Percentiles rank a stretch among this genome's conserved stretches.
phyloP scores from a whole-genome alignment of 2,797 vertebrate genomes.

The Denticeps clupeoides region DNA sequence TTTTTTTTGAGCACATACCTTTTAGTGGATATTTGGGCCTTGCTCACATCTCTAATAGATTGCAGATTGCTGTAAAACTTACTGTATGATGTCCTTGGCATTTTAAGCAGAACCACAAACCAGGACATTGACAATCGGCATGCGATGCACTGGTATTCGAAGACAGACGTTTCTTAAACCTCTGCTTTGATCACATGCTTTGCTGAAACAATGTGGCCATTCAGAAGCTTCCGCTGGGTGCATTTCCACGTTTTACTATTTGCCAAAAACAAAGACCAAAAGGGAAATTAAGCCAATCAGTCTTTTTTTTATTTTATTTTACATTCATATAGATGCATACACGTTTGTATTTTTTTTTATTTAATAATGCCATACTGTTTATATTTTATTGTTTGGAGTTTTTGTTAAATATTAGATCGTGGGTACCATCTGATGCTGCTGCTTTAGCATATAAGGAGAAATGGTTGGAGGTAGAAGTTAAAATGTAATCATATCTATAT shows the following conservation, averaged over 20 bases:
- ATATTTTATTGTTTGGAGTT: neutral
- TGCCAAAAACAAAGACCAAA: neutral
- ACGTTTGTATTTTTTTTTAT: neutral
- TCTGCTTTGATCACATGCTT: neutral
- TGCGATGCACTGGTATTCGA: too few relatives aligned
- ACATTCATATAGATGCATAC: neutral
- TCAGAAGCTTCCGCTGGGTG: neutral
- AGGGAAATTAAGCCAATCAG: neutral
- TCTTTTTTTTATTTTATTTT: neutral
- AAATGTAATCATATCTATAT: too few relatives aligned
- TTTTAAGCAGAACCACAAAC: neutral
- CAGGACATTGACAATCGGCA: too few relatives aligned
- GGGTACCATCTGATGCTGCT: neutral
- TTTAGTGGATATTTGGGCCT: too few relatives aligned
- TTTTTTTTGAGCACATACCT: too few relatives aligned
- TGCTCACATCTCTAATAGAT: too few relatives aligned
- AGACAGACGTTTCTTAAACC: neutral
- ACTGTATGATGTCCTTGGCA: too few relatives aligned
- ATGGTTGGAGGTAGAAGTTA: too few relatives aligned
- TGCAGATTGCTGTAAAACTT: too few relatives aligned
- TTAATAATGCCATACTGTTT: neutral
- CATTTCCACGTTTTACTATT: neutral
- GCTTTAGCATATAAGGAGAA: too few relatives aligned
- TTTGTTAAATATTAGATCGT: neutral
- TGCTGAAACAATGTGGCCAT: neutral